Conservation (phyloP, 2,113 vertebrate genomes). For the Oenanthe melanoleuca region DNA sequence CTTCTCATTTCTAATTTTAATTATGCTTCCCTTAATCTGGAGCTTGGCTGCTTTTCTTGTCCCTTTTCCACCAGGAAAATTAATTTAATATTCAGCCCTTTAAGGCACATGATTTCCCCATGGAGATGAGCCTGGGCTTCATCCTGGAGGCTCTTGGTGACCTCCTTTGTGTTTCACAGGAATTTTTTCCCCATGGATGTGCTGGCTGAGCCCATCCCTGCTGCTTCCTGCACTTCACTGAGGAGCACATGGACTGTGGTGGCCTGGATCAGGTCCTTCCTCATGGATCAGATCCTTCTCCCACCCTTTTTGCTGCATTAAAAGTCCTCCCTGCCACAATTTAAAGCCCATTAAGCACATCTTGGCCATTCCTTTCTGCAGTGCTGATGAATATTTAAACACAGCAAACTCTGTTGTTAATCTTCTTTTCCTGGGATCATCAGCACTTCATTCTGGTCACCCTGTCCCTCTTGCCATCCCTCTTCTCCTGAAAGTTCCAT, state of each 20-base stretch:
- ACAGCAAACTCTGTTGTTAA: not conserved
- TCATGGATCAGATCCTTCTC: not conserved
- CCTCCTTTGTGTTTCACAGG: not conserved
- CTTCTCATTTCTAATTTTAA: not conserved
- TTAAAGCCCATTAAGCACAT: not conserved
- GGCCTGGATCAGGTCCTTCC: not conserved
- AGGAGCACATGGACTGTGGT: fast-evolving
- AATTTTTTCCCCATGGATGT: fast-evolving
- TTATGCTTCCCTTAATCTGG: not conserved
- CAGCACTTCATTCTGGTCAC: fast-evolving
- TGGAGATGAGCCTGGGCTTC: not conserved
- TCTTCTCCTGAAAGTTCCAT: not conserved
- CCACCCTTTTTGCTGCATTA: not conserved
- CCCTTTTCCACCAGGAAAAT: not conserved
- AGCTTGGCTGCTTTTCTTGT: not conserved
- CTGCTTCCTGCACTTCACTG: fast-evolving
- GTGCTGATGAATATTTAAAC: not conserved
- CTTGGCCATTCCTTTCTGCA: fast-evolving
- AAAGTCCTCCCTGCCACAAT: fast-evolving
- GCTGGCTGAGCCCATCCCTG: not conserved
- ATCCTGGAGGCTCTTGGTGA: not conserved
- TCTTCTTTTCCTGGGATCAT: not conserved
- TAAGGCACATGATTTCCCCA: not conserved
- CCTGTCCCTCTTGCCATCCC: not conserved
- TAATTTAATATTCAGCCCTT: slow-evolving; percentile 31